Base-by-base conservation (phyloP, 2,888 invertebrate genomes). In the Elaeidobius kamerunicus region DNA sequence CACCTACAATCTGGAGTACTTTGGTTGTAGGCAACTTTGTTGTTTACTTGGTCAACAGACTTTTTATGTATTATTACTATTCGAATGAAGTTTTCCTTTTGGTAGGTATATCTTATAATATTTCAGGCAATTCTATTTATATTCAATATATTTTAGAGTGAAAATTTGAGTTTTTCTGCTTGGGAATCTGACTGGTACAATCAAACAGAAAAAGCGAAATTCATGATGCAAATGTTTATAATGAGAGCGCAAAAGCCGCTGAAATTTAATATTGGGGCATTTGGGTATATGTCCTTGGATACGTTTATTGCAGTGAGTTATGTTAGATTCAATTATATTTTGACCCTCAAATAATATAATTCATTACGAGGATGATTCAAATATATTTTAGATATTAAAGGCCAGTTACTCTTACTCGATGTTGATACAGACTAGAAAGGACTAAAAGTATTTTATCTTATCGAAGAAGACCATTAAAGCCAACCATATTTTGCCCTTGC, bases 211-310 rank as follows among this genome's bases (percentile, higher is more conserved):
- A 35, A 35, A 35, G 35, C 15, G 12, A 35, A 35, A n/a, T 35
- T 35, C 15, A 35, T 35, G 35, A 35, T 35, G 35, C 35, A 35
- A 35, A 35, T 35, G 11, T 35, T 35, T 16, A 35, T 35, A n/a
- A 5, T 16, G 15, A 35, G 35, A 16, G 12, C 12, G 3, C 3
- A 3, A 15, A 35, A 7, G 15, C 35, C 35, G 9, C 35, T 35
- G 9, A 15, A 14, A 16, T 35, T 15, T 16, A n/a, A 14, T 15
- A 35, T 35, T 35, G 35, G 35, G 4, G 15, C 35, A 11, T 35
- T 35, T 14, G 16, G 35, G 3, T 14, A 14, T 35, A 35, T 35
- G 35, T 35, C 35, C 2, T 16, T 35, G 35, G 12, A 35, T n/a
- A 15, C 35, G 9, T 15, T 35, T 14, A 35, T 35, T 14, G 35